Base-by-base conservation (phyloP, 1,140 invertebrate species). In the Zaprionus ornatus region DNA sequence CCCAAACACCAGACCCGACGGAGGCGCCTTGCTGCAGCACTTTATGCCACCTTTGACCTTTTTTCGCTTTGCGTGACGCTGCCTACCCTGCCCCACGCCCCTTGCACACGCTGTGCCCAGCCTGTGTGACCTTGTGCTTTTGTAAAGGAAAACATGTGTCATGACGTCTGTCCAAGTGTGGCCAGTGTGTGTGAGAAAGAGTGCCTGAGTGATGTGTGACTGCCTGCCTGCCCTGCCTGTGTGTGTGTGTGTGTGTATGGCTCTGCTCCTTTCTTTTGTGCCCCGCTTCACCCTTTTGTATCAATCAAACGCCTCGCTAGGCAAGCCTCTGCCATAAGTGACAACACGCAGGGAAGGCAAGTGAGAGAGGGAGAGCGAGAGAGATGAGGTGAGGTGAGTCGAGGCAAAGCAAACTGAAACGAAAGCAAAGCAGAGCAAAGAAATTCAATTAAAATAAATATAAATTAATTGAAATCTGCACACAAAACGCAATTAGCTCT, bases 371-470 rank as follows among this genome's bases (percentile, higher is more conserved):
- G 7, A 25, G 1, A 27, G 5, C 4, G 25, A 27, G 29, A 9
- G 7, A 25, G 25, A 25, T 25, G 5, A 10, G 42, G 1, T 7
- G 40, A 25, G 12, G 13, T n/a, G 4, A n/a, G 27, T 29, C 6
- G 27, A 61, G 2, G 35, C 56, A 60, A 52, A 54, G 13, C 4
- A 19, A 61, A 42, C 17, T 9, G n/a, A 19, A n/a, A 13, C 35
- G 23, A 42, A 54, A 42, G 17, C 23, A 23, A 37, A 29, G 25
- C 48, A 25, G 21, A 6, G 68, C 79, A 68, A 79, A 60, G 80
- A 81, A 85, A 86, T 72, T 80, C 77, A 86, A 82, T 82, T 82
- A 79, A 87, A 87, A 69, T 85, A 87, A 87, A 86, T 86, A 83
- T 70, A 88, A 80, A 77, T 80, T 87, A 80, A 87, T 87, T 87